Evolutionary conservation across 2,888 invertebrate species (phyloP), one percentile per base, ranked within the genome.

Genomic region (Plebejus melissa): DNA sequence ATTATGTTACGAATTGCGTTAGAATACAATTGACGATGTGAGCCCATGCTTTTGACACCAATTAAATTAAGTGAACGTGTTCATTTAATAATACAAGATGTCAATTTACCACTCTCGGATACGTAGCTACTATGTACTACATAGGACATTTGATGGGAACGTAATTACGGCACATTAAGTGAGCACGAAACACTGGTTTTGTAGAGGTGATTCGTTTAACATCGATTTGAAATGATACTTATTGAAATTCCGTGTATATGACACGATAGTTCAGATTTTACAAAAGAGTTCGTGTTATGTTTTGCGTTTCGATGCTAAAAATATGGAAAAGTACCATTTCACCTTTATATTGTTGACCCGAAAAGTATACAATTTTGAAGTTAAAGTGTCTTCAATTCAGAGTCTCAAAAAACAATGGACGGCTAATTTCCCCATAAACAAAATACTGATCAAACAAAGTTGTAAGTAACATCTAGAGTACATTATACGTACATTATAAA

Each of bases 81-180:
- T 75, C 58, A 77, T 76, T 77, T 74, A 78, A 74, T 69, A 75
- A 77, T 74, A 76, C 77, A 78, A 74, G 76, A 78, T 77, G 77
- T 79, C 81, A 83, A 87, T 86, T 86, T 76, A 79, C 78, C 81
- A 82, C 75, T 80, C 77, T 78, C 80, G 83, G 84, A 83, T 82
- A 83, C 82, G 32, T 28, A 11, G 28, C 28, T 65, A 65, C 1
- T 28, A 65, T 28, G 4, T 65, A 4, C 60, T 65, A 32, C 60
- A 65, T 65, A 11, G 60, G 2, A 46, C 9, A 9, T 85, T 85
- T 85, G 83, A 84, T 82, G 80, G 81, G 79, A 82, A 79, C 81
- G 80, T 85, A 84, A 87, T 88, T 84, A 86, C 85, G 85, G 82
- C 82, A 82, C 86, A 88, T 85, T 83, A 83, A 83, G 80, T 80